A percentile compares a stretch with the other conserved stretches of the same genome.
Conservation (phyloP, 2,113 vertebrate genomes). For the Microtus montanus region DNA sequence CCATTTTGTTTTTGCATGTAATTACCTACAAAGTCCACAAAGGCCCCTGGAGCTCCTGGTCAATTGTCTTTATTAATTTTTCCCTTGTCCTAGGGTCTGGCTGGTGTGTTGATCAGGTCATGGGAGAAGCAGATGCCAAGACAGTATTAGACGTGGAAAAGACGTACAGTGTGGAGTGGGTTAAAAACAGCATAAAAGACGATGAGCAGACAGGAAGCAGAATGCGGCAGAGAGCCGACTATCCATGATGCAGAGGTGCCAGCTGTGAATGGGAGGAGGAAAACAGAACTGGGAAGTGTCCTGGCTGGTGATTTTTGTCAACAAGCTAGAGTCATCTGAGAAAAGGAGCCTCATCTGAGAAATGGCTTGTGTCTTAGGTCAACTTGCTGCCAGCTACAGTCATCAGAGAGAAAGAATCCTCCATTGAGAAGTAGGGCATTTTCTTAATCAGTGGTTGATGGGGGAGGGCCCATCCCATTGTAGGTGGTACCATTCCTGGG, state of each 20-base stretch:
- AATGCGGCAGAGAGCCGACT: background rate
- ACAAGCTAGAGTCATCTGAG: background rate
- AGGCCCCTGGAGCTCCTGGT: background rate
- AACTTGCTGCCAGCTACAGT: background rate
- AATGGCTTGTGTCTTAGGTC: background rate
- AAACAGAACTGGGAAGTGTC: background rate
- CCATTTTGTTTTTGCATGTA: conserved; percentile 32
- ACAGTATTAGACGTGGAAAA: background rate
- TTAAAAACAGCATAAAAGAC: background rate
- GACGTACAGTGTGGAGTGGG: background rate
- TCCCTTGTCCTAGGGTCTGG: background rate
- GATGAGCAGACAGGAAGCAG: background rate
- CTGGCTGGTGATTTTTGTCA: background rate
- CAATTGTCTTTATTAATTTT: background rate
- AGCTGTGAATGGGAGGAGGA: background rate
- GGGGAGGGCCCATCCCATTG: background rate
- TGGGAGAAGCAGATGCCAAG: background rate
- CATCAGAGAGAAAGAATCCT: background rate
- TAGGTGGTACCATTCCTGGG: background rate
- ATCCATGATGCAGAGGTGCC: background rate
- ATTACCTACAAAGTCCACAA: conserved; percentile 19
- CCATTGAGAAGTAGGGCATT: background rate
- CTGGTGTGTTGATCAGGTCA: background rate
- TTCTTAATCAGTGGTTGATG: background rate
- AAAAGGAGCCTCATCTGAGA: background rate